phyloP scores from a whole-genome alignment of 1,140 invertebrate species.

The Aphaenogaster floridana region DNA sequence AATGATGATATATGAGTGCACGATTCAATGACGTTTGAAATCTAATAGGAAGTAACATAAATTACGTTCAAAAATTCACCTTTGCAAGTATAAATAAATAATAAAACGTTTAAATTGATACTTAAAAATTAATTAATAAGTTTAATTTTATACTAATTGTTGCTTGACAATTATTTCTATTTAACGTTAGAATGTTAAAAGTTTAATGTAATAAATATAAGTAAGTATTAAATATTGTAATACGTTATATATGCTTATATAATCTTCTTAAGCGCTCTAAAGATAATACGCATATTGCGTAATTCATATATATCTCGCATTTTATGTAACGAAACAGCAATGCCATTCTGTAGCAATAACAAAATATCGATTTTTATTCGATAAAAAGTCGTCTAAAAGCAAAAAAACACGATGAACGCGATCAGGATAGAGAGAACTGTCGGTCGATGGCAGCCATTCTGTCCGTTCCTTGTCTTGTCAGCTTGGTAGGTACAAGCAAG shows the following conservation, averaged over 20 bases:
- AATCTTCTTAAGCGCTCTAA: background rate
- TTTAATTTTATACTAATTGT: conserved; percentile 7
- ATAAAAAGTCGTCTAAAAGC: background rate
- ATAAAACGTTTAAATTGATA: background rate
- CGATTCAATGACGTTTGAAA: conserved; percentile 24
- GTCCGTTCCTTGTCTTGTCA: conserved; percentile 63
- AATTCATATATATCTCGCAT: conserved; percentile 46
- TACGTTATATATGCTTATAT: background rate
- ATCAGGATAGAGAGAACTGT: conserved; percentile 51
- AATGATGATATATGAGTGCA: conserved; percentile 36
- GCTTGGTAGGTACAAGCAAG: conserved; percentile 65
- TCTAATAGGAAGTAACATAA: background rate
- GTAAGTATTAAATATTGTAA: background rate
- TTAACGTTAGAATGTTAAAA: background rate
- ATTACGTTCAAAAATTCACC: background rate
- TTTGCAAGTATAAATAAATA: background rate
- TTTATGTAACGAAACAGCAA: conserved; percentile 65
- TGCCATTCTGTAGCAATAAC: background rate
- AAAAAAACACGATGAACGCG: conserved; percentile 14
- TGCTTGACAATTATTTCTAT: background rate
- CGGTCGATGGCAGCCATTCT: conserved; percentile 41
- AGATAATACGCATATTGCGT: background rate
- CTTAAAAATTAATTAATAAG: background rate
- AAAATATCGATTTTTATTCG: conserved; percentile 53
- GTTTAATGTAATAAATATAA: background rate